These are phyloP conservation scores for Monochamus saltuarius DNA, from an alignment of 1,140 invertebrate species.

Conservation along the genomic window DNA sequence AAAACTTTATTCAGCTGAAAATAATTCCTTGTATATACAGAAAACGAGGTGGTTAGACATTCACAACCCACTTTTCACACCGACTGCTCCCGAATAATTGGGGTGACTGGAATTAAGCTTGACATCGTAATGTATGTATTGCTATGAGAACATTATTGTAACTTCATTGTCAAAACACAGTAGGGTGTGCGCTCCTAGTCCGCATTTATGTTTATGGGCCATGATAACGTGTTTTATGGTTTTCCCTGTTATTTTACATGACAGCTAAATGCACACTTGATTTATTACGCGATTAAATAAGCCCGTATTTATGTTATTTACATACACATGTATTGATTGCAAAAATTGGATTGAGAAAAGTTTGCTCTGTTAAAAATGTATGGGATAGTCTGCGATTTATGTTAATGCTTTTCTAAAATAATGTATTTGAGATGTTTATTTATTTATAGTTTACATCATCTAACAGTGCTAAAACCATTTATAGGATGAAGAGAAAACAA, in stretches of 20 bases:
- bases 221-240: slow-evolving; percentile 21
- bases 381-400: no score
- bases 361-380: no score
- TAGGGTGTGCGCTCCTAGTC: slow-evolving; percentile 19
- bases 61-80: slow-evolving; percentile 32
- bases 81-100: slow-evolving; percentile 28
- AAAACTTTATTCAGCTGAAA: no score
- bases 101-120: slow-evolving; percentile 28
- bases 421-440: no score
- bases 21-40: no score
- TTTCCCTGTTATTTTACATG: slow-evolving; percentile 21
- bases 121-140: slow-evolving; percentile 31
- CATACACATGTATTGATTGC: no score
- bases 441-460: no score
- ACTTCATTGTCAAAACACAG: slow-evolving; percentile 22
- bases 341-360: no score
- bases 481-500: no score
- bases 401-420: no score
- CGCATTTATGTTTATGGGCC: slow-evolving; percentile 23
- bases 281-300: slow-evolving; percentile 10
- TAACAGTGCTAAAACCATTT: no score
- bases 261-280: slow-evolving; percentile 14
- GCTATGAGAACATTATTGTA: slow-evolving; percentile 29
- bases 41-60: slow-evolving; percentile 3
- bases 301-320: no score